Evolutionary conservation across 1,140 invertebrate species (phyloP).

Genomic region (Drosophila arizonae): DNA sequence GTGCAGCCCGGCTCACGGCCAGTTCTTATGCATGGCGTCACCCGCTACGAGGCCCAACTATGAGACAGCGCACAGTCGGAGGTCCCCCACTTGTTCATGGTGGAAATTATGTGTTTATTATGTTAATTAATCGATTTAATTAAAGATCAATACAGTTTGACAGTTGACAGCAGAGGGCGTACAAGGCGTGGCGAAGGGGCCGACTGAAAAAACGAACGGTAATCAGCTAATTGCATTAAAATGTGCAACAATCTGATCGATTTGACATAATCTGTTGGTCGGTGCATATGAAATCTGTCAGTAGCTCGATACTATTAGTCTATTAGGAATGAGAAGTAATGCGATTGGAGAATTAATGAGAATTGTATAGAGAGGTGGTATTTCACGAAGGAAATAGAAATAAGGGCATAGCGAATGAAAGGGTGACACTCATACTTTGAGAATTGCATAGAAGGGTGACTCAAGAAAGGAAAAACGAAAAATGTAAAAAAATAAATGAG

Average conservation of each 20-base stretch:
- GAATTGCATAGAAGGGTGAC: not conserved
- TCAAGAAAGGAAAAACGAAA: not conserved
- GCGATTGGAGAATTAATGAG: no score
- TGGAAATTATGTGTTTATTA: constrained; percentile 59
- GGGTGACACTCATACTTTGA: not conserved
- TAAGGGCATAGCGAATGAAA: not conserved
- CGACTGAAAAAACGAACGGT: no score
- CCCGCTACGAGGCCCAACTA: constrained; percentile 31
- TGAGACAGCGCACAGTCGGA: constrained; percentile 31
- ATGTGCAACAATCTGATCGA: constrained; percentile 3
- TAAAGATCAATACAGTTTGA: constrained; percentile 58
- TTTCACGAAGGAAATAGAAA: not conserved
- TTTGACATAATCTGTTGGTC: constrained; percentile 13
- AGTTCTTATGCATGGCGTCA: constrained; percentile 49
- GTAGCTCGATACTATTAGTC: no score
- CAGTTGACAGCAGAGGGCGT: constrained; percentile 9
- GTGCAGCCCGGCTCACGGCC: constrained; percentile 20
- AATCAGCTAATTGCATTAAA: constrained; percentile 44
- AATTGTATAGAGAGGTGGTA: not conserved
- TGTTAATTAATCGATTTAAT: constrained; percentile 67
- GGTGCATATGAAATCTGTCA: not conserved
- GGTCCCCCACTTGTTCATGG: constrained; percentile 44
- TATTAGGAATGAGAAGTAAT: not conserved
- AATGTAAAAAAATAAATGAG: no score
- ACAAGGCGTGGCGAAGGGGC: not conserved